Base-by-base conservation (phyloP, 2,888 invertebrate genomes). In the Fragum whitleyi region DNA sequence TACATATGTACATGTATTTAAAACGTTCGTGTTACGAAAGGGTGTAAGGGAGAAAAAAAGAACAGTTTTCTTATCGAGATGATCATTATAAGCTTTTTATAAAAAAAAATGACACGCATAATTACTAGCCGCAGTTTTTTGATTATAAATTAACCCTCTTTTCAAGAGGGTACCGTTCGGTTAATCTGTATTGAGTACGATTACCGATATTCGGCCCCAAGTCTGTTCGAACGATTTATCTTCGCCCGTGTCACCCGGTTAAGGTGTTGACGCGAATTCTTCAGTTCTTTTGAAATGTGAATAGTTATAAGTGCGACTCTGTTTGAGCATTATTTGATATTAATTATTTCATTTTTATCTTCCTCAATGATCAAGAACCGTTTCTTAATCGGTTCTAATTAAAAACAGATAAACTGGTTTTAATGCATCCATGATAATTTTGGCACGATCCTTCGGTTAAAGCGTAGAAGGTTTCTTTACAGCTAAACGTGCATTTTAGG, bases 121-220 rank as follows among this genome's bases (percentile, higher is more conserved):
- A 51, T 51, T 69, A 69, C 51, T 29, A 69, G 26, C 51, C 47
- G 53, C 53, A 23, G 26, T 28, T 69, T n/a, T 51, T 51, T 69
- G 26, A 69, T 69, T 69, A 47, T 29, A 51, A 69, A 69, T 69
- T 69, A 69, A 69, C 69, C 69, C 28, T 36, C 53, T 69, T 69
- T 69, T 32, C 28, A 62, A 62, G 36, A 59, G 59, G 28, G 59
- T 29, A 59, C 59, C 21, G 16, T 59, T 29, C 16, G 36, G 28
- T 28, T 62, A 19, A 62, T 62, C 32, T n/a, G 23, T 28, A 62
- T 62, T 28, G 62, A 47, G 32, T 36, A n/a, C 28, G 21, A 14
- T 28, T 28, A 29, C 19, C 36, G 62, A 28, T 62, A 32, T 62
- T 62, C 62, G 62, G 62, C 62, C 62, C 62, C 62, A 28, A 62